Evolutionary conservation across 2,888 invertebrate species (phyloP), one percentile per base, ranked within the genome.

Genomic region (Pammene aurita): DNA sequence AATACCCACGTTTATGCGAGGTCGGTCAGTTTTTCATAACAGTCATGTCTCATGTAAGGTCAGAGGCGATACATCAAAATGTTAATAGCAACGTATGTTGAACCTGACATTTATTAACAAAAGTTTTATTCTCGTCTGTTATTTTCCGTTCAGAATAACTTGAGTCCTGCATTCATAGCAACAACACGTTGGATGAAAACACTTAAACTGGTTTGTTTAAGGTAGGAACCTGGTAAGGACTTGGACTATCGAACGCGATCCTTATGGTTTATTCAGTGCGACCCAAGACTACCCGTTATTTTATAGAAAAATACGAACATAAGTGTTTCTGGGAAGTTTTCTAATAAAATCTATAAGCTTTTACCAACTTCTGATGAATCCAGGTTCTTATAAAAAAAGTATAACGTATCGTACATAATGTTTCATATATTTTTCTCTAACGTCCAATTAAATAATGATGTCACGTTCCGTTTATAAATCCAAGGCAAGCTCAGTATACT

Each of bases 231-330:
- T 2, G 18, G 6, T 2, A 13, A 11, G 0, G 26, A 26, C 10
- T 52, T 26, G 52, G 11, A 26, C 6, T 16, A 48, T 2, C 14
- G 26, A 2, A 7, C 0, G 18, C 1, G 67, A 62, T 48, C 56
- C 41, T 67, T 41, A 67, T 67, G 67, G 56, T 48, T 67, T 67
- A 67, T 67, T 67, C 67, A 67, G 55, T 9, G n/a, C 9, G 34
- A 26, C 6, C 61, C 56, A 34, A 52, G 55, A 16, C 44, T 7
- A 2, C 46, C 18, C n/a, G 34, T 34, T 55, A 48, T 26, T 48
- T 57, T 26, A 34, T 34, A 26, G 26, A 38, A 48, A 41, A 18
- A 61, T 50, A 38, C n/a, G 16, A 26, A 38, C 7, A 9, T 9
- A 9, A 38, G 9, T 38, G 26, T 26, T 26, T 26, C 26, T 26